phyloP scores from a whole-genome alignment of 2,888 invertebrate species.

The Xestia rhomboidea region DNA sequence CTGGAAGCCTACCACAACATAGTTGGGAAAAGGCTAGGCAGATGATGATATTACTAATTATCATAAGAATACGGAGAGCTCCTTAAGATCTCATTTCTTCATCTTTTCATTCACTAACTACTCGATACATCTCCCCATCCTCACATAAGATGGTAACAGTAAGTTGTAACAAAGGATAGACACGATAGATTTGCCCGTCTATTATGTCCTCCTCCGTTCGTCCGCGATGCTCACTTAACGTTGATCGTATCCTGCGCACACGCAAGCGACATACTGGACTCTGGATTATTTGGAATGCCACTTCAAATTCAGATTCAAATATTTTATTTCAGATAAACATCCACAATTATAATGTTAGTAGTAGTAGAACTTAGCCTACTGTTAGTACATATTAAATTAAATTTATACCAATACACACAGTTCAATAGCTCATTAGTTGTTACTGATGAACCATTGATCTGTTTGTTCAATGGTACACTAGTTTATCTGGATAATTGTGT shows the following conservation, averaged over 20 bases:
- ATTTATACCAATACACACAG: no score
- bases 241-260: constrained; percentile 72
- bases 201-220: constrained; percentile 53
- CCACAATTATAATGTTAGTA: no score
- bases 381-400: no score
- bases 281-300: background rate
- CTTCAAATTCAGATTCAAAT: no score
- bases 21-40: background rate
- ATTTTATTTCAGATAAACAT: no score
- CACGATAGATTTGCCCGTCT: constrained; percentile 20
- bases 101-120: no score
- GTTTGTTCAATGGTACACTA: no score
- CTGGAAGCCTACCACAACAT: background rate
- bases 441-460: no score
- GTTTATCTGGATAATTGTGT: no score
- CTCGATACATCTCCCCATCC: background rate
- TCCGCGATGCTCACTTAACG: constrained; percentile 53
- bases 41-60: background rate
- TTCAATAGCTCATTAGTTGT: no score
- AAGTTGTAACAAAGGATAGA: constrained; percentile 41
- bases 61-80: background rate
- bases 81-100: background rate
- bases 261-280: constrained; percentile 42
- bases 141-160: background rate
- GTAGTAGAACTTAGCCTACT: no score